Percentiles rank a stretch among this genome's conserved stretches.
These are phyloP conservation scores for Parnassius smintheus DNA, from an alignment of 2,888 invertebrate species.

Conservation along the genomic window DNA sequence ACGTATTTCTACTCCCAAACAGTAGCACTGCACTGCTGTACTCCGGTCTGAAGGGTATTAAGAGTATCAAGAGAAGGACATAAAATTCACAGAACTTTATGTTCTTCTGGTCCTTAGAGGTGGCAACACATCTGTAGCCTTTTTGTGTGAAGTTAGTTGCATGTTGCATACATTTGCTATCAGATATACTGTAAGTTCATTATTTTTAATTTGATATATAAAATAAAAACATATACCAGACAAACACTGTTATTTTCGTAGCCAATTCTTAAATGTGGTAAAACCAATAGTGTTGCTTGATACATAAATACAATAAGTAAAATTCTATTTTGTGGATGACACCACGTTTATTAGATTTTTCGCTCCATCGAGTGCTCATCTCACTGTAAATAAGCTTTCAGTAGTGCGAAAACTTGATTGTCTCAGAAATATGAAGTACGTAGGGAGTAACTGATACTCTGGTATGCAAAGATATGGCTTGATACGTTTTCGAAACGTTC, in stretches of 20 bases:
- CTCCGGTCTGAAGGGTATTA: no score
- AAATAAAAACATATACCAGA: neutral
- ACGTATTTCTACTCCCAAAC: no score
- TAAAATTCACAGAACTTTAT: no score
- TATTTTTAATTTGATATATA: no score
- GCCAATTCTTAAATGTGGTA: neutral
- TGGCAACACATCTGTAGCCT: no score
- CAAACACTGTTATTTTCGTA: slow-evolving; percentile 2
- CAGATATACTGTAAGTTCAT: no score
- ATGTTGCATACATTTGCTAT: no score
- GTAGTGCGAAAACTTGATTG: slow-evolving; percentile 49
- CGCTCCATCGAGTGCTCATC: slow-evolving; percentile 46
- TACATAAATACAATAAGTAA: slow-evolving; percentile 37
- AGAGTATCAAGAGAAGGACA: no score
- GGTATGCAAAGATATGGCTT: slow-evolving; percentile 1
- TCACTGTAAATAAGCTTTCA: slow-evolving; percentile 46
- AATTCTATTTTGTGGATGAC: slow-evolving; percentile 45
- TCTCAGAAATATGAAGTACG: slow-evolving; percentile 25
- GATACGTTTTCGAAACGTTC: neutral
- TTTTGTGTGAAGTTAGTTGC: no score
- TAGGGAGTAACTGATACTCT: neutral
- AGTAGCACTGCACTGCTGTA: no score
- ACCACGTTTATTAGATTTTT: slow-evolving; percentile 49
- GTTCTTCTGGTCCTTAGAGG: no score
- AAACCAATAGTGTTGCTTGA: slow-evolving; percentile 14